Evolutionary conservation across 2,888 invertebrate genomes (phyloP), one percentile per base, ranked within the genome.

Genomic region (Smittia sp.): DNA sequence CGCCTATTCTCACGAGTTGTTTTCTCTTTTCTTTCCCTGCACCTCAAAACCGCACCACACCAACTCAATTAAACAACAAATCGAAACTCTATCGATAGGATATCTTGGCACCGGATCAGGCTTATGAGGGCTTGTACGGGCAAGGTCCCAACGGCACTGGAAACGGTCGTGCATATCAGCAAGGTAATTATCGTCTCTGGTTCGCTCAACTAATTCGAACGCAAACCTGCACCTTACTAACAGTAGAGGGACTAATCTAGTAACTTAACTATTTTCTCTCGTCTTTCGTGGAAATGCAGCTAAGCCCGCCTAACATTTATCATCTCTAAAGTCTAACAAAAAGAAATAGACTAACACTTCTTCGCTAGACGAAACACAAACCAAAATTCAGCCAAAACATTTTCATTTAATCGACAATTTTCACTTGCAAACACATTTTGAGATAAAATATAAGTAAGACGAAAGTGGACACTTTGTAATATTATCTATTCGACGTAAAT

Each of bases 101-200:
- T 84, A 92, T 93, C 89, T 89, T 93, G 84, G 91, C 90, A 81
- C 91, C 93, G 79, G 95, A 95, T 83, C 94, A 94, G 85, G 90
- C 92, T 80, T 96, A 94, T 86, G 95, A 95, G 83, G 92, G 92
- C 83, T 89, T 94, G 86, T 96, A 95, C 84, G 91, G 91, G 80
- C 94, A 94, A 83, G 91, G 94, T 81, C 93, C 94, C 78, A 39
- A 25, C 15, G 54, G 54, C 27, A 54, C 27, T n/a, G 46, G 22
- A 38, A 73, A 41, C 22, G 88, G 89, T 79, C 87, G 90, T 80
- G 86, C 86, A 79, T 94, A 92, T 85, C 93, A 92, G 80, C 91
- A 92, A 93, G 93, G 93, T 93, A 90, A 87, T 84, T 84, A 46
- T 41, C 18, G 11, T 74, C 74, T 54, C 3, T 58, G 22, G 11